A percentile compares a stretch with the other conserved stretches of the same genome.
These are phyloP conservation scores for Buceros bicornis DNA, from an alignment of 2,797 vertebrate species.

Conservation along the genomic window DNA sequence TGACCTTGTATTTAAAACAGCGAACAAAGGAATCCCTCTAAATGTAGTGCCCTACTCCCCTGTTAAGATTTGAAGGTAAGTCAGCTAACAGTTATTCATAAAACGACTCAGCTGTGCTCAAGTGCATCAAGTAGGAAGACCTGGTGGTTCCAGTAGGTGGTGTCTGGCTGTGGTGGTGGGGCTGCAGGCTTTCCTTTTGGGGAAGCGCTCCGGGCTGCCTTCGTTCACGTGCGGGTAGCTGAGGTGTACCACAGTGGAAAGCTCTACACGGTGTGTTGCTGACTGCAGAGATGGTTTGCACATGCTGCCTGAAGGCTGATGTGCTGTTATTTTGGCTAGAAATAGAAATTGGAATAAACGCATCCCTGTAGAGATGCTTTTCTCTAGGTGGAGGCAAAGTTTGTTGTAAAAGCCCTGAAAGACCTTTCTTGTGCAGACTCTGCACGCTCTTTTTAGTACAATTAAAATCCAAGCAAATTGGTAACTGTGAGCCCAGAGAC, in stretches of 20 bases:
- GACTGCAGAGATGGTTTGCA: rapidly evolving
- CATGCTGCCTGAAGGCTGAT: not conserved
- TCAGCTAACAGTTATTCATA: not conserved
- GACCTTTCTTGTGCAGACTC: not conserved
- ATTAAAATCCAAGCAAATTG: not conserved
- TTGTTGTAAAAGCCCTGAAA: not conserved
- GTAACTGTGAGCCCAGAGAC: not conserved
- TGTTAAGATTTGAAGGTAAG: not conserved
- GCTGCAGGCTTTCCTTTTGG: not conserved
- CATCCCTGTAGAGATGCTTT: not conserved
- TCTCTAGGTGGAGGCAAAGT: not conserved
- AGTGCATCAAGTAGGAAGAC: not conserved
- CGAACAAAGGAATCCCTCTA: not conserved
- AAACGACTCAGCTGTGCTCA: not conserved
- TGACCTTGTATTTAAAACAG: not conserved
- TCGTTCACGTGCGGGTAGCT: rapidly evolving
- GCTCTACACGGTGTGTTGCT: rapidly evolving
- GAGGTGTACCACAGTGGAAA: not conserved
- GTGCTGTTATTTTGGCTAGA: not conserved
- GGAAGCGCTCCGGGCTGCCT: rapidly evolving
- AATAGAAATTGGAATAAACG: not conserved
- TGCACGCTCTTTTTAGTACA: not conserved
- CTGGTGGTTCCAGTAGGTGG: not conserved
- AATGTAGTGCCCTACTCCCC: not conserved
- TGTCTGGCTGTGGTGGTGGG: not conserved